Percentiles rank a stretch among this genome's conserved stretches.
Evolutionary conservation across 2,113 vertebrate species (phyloP).

Genomic region (Elephas maximus): DNA sequence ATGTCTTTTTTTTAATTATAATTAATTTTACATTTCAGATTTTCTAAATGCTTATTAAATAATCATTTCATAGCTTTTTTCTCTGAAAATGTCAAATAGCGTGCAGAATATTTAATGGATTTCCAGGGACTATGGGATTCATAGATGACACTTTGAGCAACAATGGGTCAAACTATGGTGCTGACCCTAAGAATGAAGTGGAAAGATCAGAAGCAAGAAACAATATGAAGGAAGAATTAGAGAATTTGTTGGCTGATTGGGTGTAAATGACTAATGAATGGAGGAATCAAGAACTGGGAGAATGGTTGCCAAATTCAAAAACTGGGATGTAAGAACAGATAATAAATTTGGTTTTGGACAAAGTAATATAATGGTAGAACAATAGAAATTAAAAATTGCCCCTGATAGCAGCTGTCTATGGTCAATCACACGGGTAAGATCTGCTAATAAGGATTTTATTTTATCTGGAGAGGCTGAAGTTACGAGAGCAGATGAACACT

Average conservation of each 20-base stretch:
- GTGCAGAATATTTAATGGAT: not conserved
- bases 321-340: not conserved
- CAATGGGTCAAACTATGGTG: not conserved
- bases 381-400: not conserved
- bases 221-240: not conserved
- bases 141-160: not conserved
- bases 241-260: not conserved
- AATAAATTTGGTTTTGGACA: not conserved
- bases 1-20: not conserved
- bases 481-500: not conserved
- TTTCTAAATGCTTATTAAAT: not conserved
- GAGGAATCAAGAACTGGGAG: not conserved
- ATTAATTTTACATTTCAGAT: constrained; percentile 24
- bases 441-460: not conserved
- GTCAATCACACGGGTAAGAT: not conserved
- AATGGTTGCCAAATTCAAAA: not conserved
- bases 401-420: not conserved
- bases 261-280: not conserved
- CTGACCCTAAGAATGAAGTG: not conserved
- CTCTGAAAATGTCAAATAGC: not conserved
- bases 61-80: not conserved
- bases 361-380: not conserved
- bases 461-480: constrained; percentile 15
- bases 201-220: constrained; percentile 31
- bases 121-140: not conserved